Percentiles rank a stretch among this genome's conserved stretches.
Conservation (phyloP, 2,888 invertebrate genomes). For the Aquatica leii region DNA sequence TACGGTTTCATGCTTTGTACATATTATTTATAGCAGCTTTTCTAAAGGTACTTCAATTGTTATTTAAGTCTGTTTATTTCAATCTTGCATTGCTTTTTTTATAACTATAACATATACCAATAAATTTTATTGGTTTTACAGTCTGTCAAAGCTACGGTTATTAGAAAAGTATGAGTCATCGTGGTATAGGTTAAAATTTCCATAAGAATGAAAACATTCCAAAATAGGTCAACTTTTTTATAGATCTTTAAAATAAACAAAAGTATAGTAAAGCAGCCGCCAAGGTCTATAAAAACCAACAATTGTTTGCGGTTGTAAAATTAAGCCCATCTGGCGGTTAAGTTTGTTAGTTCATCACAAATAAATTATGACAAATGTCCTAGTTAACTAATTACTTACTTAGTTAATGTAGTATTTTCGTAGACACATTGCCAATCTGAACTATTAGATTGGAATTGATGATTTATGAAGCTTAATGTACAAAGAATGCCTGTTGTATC, state of each 20-base stretch:
- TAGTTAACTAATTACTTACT: neutral
- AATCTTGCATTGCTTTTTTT: too few relatives aligned
- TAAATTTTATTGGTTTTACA: too few relatives aligned
- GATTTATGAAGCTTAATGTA: neutral
- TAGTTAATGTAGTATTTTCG: neutral
- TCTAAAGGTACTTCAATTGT: too few relatives aligned
- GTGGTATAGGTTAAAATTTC: too few relatives aligned
- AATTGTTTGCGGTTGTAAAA: neutral
- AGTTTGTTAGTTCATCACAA: neutral
- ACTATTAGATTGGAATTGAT: neutral
- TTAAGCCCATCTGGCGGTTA: neutral
- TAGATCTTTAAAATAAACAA: neutral
- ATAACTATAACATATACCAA: too few relatives aligned
- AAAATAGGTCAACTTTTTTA: conserved; percentile 1
- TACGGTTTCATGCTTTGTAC: too few relatives aligned
- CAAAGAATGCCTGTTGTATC: neutral
- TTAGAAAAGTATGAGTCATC: too few relatives aligned
- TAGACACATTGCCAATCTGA: neutral
- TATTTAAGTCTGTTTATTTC: too few relatives aligned
- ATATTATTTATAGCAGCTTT: too few relatives aligned
- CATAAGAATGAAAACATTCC: too few relatives aligned
- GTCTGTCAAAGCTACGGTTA: too few relatives aligned
- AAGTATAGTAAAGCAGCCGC: neutral
- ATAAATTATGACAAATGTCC: conserved; percentile 1
- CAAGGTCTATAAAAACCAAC: neutral